These are phyloP conservation scores for Speoplatyrhinus poulsoni DNA, from an alignment of 2,113 vertebrate genomes.

Conservation along the genomic window DNA sequence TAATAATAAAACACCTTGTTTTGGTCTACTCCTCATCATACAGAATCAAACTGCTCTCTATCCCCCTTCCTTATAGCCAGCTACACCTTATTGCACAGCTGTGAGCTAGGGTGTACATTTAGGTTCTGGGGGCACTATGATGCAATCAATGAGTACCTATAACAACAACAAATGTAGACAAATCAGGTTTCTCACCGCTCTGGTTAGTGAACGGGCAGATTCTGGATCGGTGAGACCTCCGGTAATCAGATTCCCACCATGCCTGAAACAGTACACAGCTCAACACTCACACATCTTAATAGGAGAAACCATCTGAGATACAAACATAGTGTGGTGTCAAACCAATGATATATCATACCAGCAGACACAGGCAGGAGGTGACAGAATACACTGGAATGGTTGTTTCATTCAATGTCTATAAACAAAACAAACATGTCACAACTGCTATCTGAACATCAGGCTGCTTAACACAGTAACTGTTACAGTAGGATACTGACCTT, in stretches of 20 bases:
- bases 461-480: neutral
- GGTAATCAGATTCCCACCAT: slow-evolving; percentile 40
- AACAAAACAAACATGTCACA: slow-evolving; percentile 1
- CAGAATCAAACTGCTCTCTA: no score
- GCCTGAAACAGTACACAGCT: slow-evolving; percentile 39
- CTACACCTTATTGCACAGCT: no score
- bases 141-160: no score
- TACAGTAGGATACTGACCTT: slow-evolving; percentile 42
- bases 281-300: slow-evolving; percentile 8
- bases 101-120: neutral
- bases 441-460: neutral
- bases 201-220: slow-evolving; percentile 65
- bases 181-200: slow-evolving; percentile 26
- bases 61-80: no score
- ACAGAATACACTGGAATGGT: slow-evolving; percentile 62
- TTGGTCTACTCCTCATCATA: no score
- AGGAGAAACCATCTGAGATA: neutral
- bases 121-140: no score
- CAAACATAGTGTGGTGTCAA: neutral
- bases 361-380: slow-evolving; percentile 71
- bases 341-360: slow-evolving; percentile 56
- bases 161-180: neutral
- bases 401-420: slow-evolving; percentile 31
- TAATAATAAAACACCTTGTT: no score
- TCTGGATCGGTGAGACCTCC: slow-evolving; percentile 7